phyloP scores from a whole-genome alignment of 1,140 invertebrate genomes.

The Meteorus sp. region DNA sequence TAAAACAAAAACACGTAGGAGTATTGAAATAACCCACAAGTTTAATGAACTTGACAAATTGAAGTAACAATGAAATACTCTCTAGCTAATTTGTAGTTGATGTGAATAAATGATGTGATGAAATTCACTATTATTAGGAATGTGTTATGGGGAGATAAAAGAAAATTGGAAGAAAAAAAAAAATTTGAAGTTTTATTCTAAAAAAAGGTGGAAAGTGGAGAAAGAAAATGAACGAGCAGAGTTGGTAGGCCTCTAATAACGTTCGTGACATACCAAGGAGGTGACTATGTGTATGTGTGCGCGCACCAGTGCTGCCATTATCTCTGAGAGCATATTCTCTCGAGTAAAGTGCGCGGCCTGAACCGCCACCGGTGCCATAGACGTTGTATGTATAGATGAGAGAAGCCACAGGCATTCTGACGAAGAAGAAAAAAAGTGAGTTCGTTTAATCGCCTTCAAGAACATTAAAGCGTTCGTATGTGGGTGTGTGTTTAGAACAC shows the following conservation, averaged over 20 bases:
- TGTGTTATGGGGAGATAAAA: too few relatives aligned
- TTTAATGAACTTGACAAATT: neutral
- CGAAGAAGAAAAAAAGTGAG: too few relatives aligned
- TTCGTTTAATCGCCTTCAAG: too few relatives aligned
- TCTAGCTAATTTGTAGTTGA: too few relatives aligned
- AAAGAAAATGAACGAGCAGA: conserved; percentile 13
- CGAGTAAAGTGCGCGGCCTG: conserved; percentile 19
- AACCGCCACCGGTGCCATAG: neutral
- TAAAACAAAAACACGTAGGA: conserved; percentile 4
- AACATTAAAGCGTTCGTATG: too few relatives aligned
- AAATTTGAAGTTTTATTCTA: neutral
- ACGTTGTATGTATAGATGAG: neutral
- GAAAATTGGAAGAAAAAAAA: neutral
- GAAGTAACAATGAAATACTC: too few relatives aligned
- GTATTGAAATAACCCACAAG: neutral
- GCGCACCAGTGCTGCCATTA: conserved; percentile 24
- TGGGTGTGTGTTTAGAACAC: too few relatives aligned
- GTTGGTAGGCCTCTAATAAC: conserved; percentile 18
- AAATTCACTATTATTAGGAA: too few relatives aligned
- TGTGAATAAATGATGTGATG: too few relatives aligned
- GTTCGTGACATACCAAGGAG: conserved; percentile 10
- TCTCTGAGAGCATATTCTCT: conserved; percentile 24
- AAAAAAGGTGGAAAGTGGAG: neutral
- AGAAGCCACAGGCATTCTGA: too few relatives aligned
- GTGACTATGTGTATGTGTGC: too few relatives aligned